phyloP scores from a whole-genome alignment of 1,140 invertebrate genomes.

The Drosophila mauritiana region DNA sequence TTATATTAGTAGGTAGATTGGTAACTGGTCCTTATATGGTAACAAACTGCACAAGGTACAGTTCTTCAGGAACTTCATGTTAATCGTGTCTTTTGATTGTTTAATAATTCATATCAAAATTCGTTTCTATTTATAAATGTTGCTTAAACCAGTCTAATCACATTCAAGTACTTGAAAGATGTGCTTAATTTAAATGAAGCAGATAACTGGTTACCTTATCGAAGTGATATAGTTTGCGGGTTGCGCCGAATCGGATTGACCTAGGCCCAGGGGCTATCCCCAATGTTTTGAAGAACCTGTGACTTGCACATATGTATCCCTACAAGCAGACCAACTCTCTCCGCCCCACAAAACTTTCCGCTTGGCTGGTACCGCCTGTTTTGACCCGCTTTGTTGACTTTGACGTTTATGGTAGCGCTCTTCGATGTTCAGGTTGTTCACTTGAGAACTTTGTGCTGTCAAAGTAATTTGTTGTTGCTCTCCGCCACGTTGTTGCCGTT shows the following conservation, averaged over 20 bases:
- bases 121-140: background rate
- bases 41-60: too few species aligned
- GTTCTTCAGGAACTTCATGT: too few species aligned
- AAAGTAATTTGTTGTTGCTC: constrained; percentile 36
- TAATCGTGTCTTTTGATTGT: too few species aligned
- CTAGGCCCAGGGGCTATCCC: constrained; percentile 13
- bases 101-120: too few species aligned
- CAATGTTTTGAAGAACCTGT: background rate
- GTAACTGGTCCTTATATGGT: too few species aligned
- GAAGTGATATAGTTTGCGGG: constrained; percentile 7
- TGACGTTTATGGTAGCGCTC: constrained; percentile 42
- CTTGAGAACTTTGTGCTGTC: constrained; percentile 59
- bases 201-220: constrained; percentile 17
- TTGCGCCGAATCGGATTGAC: constrained; percentile 3
- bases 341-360: constrained; percentile 36
- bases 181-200: background rate
- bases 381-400: constrained; percentile 51
- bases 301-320: constrained; percentile 11
- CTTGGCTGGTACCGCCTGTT: constrained; percentile 10
- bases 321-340: constrained; percentile 6
- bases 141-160: background rate
- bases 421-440: constrained; percentile 53
- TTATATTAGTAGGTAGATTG: too few species aligned
- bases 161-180: background rate
- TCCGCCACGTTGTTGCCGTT: constrained; percentile 5